Percentiles rank a stretch among this genome's conserved stretches.
These are phyloP conservation scores for Scaptomyza caliginosa DNA, from an alignment of 2,888 invertebrate species.

Conservation along the genomic window DNA sequence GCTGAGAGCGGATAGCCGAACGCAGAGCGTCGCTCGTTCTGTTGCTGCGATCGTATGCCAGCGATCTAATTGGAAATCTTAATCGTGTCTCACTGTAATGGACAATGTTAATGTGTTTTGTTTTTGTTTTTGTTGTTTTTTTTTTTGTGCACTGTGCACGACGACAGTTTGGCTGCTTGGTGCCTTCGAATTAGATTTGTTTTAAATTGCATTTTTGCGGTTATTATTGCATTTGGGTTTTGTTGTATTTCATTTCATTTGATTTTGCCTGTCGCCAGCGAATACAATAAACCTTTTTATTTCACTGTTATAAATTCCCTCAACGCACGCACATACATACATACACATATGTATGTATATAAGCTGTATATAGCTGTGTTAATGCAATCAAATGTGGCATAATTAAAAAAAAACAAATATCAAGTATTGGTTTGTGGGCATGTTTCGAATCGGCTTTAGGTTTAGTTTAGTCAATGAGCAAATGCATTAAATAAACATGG, in stretches of 20 bases:
- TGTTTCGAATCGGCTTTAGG: neutral
- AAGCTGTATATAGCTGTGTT: slow-evolving; percentile 20
- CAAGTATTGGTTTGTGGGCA: neutral
- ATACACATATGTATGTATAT: neutral
- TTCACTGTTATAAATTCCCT: neutral
- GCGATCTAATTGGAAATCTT: too few species aligned
- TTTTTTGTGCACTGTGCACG: neutral
- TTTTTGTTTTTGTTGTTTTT: neutral
- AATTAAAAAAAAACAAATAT: slow-evolving; percentile 63
- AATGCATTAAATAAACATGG: slow-evolving; percentile 10
- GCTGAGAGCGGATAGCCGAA: too few species aligned
- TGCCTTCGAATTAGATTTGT: slow-evolving; percentile 54
- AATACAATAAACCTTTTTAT: neutral
- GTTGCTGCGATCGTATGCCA: too few species aligned
- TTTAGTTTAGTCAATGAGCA: neutral
- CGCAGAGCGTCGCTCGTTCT: too few species aligned
- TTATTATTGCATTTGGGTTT: slow-evolving; percentile 27
- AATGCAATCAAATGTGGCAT: slow-evolving; percentile 58
- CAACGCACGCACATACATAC: neutral
- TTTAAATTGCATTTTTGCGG: slow-evolving; percentile 66
- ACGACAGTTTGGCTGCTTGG: slow-evolving; percentile 12
- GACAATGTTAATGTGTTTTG: neutral
- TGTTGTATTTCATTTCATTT: slow-evolving; percentile 8
- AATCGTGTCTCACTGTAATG: too few species aligned
- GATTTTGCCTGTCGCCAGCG: slow-evolving; percentile 1